Conservation (phyloP, 1,140 invertebrate species). For the Amyelois transitella region DNA sequence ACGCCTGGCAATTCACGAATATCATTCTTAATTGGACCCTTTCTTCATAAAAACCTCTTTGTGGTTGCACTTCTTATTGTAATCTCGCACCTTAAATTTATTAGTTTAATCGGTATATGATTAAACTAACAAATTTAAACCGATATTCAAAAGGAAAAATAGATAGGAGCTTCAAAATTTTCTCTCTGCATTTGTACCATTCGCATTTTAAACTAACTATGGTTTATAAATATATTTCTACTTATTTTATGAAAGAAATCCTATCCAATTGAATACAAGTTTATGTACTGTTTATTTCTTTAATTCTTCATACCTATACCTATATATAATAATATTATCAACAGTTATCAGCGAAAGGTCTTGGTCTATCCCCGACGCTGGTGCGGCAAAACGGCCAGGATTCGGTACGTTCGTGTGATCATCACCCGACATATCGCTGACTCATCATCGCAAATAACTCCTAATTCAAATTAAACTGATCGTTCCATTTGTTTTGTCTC, state of each 20-base stretch:
- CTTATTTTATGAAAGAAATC: not conserved
- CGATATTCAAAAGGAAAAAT: no score
- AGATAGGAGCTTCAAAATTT: not conserved
- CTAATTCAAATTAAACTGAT: no score
- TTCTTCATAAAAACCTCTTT: no score
- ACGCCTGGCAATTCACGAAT: no score
- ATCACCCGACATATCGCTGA: not conserved
- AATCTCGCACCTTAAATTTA: no score
- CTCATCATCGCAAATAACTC: no score
- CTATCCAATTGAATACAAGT: not conserved
- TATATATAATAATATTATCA: constrained; percentile 29
- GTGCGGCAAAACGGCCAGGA: constrained; percentile 32
- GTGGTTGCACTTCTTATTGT: no score
- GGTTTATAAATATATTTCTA: not conserved
- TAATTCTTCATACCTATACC: not conserved
- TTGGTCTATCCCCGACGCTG: constrained; percentile 52
- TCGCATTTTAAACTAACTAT: not conserved
- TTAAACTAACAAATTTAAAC: no score
- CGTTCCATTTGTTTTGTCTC: no score
- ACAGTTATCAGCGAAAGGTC: constrained; percentile 60
- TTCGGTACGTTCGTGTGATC: constrained; percentile 50
- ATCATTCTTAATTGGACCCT: no score
- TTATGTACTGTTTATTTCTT: not conserved
- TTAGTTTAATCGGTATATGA: no score
- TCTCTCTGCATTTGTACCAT: not conserved